Evolutionary conservation across 2,888 invertebrate species (phyloP).

Genomic region (Plutella xylostella): DNA sequence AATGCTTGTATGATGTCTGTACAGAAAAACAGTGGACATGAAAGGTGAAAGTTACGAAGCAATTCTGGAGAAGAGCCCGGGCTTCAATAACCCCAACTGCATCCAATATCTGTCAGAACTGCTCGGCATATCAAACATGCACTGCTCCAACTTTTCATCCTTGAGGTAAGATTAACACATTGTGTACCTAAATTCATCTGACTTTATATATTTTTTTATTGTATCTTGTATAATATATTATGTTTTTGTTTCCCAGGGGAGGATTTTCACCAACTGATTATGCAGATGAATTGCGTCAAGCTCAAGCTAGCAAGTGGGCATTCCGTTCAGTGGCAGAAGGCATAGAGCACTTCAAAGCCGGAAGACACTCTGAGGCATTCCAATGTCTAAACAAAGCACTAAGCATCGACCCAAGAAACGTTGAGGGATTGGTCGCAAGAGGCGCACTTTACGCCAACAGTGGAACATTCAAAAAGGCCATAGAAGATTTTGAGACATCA

Average conservation of each 20-base stretch:
- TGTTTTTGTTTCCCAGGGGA: conserved; percentile 57
- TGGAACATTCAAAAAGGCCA: conserved; percentile 92
- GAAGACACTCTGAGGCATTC: conserved; percentile 93
- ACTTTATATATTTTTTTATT: no score
- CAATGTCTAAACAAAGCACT: conserved; percentile 94
- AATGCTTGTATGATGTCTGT: conserved; percentile 26
- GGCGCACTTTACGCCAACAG: conserved; percentile 95
- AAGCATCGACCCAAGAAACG: conserved; percentile 91
- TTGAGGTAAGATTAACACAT: conserved; percentile 80
- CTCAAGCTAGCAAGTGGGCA: conserved; percentile 94
- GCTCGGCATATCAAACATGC: conserved; percentile 77
- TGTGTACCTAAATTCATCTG: no score
- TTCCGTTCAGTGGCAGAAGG: conserved; percentile 95
- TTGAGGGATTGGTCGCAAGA: conserved; percentile 91
- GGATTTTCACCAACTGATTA: conserved; percentile 85
- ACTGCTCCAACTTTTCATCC: conserved; percentile 77
- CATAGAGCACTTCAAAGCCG: conserved; percentile 93
- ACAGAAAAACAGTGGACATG: conserved; percentile 83
- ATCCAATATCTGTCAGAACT: conserved; percentile 83
- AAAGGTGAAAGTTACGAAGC: conserved; percentile 84
- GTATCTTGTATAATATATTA: no score
- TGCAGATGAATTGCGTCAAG: conserved; percentile 85
- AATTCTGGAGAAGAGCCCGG: conserved; percentile 84
- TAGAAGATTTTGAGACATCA: conserved; percentile 94
- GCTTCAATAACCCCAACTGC: conserved; percentile 92